phyloP scores from a whole-genome alignment of 2,797 vertebrate species.

The Yasuhikotakia modesta region DNA sequence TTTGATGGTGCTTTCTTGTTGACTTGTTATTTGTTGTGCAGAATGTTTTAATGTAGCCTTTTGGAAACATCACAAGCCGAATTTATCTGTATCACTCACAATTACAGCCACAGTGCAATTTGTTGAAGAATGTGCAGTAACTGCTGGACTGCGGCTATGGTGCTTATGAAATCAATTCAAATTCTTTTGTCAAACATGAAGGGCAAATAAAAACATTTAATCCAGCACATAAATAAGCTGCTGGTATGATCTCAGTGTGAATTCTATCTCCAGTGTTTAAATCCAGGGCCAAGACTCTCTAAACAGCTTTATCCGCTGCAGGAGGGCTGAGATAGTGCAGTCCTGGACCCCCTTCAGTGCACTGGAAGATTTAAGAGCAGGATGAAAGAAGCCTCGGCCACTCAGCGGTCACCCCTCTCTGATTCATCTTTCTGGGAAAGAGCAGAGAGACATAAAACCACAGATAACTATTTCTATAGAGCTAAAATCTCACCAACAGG shows the following conservation, averaged over 20 bases:
- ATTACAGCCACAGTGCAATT: neutral
- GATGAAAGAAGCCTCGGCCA: slow-evolving; percentile 67
- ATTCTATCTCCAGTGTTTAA: slow-evolving; percentile 47
- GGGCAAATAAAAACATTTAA: slow-evolving; percentile 15
- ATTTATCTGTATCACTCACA: neutral
- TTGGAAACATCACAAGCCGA: neutral
- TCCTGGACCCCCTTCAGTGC: slow-evolving; percentile 49
- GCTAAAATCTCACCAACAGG: slow-evolving; percentile 28
- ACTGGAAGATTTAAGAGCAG: slow-evolving; percentile 60
- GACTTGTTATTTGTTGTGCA: neutral
- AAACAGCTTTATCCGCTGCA: slow-evolving; percentile 57
- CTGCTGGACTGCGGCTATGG: neutral
- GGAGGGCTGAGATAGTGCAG: slow-evolving; percentile 47
- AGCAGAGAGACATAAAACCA: slow-evolving; percentile 57
- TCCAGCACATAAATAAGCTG: slow-evolving; percentile 10
- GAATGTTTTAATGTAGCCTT: neutral
- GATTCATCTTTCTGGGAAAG: slow-evolving; percentile 76
- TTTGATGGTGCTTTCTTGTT: neutral
- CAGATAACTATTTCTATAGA: slow-evolving; percentile 58
- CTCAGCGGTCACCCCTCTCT: slow-evolving; percentile 71
- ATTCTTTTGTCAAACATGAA: slow-evolving; percentile 1
- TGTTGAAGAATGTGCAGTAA: neutral
- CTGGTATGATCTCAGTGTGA: slow-evolving; percentile 6
- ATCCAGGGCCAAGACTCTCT: slow-evolving; percentile 53
- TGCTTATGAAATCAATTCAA: slow-evolving; percentile 10